phyloP scores from a whole-genome alignment of 2,888 invertebrate genomes.

The Homarus gammarus region DNA sequence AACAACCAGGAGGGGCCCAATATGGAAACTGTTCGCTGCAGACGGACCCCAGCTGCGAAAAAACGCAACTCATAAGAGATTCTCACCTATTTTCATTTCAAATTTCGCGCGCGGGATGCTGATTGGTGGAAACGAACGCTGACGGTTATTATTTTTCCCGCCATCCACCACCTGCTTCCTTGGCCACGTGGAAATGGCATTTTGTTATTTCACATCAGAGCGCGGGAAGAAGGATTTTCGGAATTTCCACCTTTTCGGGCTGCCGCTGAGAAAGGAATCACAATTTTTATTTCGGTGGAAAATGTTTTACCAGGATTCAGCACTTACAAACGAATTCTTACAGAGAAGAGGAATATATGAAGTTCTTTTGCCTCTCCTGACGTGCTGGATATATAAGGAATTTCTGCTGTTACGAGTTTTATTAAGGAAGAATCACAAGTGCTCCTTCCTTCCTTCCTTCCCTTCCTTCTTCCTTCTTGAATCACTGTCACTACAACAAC shows the following conservation, averaged over 20 bases:
- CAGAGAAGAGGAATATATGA: slow-evolving; percentile 17
- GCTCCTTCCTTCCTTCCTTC: no score
- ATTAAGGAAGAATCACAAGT: slow-evolving; percentile 38
- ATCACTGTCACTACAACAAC: no score
- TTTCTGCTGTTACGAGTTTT: slow-evolving; percentile 22
- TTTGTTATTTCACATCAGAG: slow-evolving; percentile 71
- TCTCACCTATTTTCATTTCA: slow-evolving; percentile 74
- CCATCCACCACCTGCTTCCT: slow-evolving; percentile 70
- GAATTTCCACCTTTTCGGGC: slow-evolving; percentile 66
- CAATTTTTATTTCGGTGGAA: slow-evolving; percentile 67
- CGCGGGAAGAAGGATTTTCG: slow-evolving; percentile 66
- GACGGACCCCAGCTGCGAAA: slow-evolving; percentile 74
- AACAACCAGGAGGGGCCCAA: slow-evolving; percentile 64
- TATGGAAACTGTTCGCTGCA: slow-evolving; percentile 73
- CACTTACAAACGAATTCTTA: slow-evolving; percentile 48
- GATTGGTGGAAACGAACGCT: slow-evolving; percentile 74
- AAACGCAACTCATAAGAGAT: slow-evolving; percentile 74
- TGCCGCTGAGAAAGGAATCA: slow-evolving; percentile 61
- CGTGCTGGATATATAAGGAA: slow-evolving; percentile 36
- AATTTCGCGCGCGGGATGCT: slow-evolving; percentile 72
- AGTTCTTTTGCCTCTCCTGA: slow-evolving; percentile 34
- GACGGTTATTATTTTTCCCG: slow-evolving; percentile 73
- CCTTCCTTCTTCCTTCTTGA: not conserved
- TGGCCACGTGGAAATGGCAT: slow-evolving; percentile 73
- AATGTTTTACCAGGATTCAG: slow-evolving; percentile 37